Evolutionary conservation across 2,113 vertebrate species (phyloP), one percentile per base, ranked within the genome.

Genomic region (Chauna torquata): DNA sequence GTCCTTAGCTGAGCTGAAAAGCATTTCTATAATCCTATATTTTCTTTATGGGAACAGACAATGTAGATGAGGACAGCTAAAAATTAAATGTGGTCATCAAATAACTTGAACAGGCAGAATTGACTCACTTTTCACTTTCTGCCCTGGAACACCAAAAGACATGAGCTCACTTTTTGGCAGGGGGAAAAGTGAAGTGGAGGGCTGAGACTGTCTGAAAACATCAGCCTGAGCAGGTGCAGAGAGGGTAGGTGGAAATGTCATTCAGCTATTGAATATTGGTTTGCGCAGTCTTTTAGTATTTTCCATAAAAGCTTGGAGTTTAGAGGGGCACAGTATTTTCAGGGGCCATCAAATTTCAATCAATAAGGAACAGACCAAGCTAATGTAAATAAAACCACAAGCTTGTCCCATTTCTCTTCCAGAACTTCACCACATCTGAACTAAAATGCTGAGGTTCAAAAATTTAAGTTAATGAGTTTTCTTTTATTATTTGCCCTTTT

Each of bases 91-190:
- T 57, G 22, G 10, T 91, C 72, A 69, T 72, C 44, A 80, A 61
- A n/a, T 17, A 61, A 65, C 74, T 32, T 25, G 20, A 58, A 49
- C 36, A 32, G 65, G 36, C 34, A 80, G 78, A 61, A 34, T 19
- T 91, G 65, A 88, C 30, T 95, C 78, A 91, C 49, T 92, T 91
- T 84, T 84, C 32, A 81, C 12, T 94, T 95, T 82, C 90, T 95
- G 49, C 11, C 44, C 78, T 92, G 75, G 40, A 94, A 93, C 45
- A 76, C 27, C 25, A 44, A 58, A 82, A 91, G 78, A 94, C 71
- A 82, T 97, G 72, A 96, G 8, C 40, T 96, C 87, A 97, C 25
- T 45, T 85, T 94, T 79, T 96, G 94, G 96, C 93, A 91, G 28
- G 5, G 24, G 8, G 14, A 72, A 87, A 86, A 74, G 17, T 55